Conservation (phyloP, 1,140 invertebrate species). For the Amyelois transitella region DNA sequence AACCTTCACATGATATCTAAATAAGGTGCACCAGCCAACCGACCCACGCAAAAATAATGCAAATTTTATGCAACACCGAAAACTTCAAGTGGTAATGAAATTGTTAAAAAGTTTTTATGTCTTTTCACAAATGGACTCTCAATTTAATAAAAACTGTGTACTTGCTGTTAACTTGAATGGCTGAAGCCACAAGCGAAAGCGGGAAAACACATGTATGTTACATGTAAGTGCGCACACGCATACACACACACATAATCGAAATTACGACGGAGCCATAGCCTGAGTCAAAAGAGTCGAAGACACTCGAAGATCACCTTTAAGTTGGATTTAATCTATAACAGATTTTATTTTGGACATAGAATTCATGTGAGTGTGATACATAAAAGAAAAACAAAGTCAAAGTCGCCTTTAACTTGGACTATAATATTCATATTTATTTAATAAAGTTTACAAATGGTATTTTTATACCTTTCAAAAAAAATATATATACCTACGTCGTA, state of each 20-base stretch:
- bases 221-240: no score
- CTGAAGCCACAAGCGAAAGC: neutral
- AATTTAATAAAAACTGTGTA: conserved; percentile 14
- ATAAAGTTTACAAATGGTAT: conserved; percentile 16
- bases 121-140: conserved; percentile 24
- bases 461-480: conserved; percentile 20
- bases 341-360: no score
- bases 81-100: conserved; percentile 26
- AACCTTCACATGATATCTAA: neutral
- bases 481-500: conserved; percentile 25
- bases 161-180: neutral
- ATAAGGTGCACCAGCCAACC: neutral
- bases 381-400: neutral
- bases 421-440: conserved; percentile 22
- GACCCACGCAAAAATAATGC: conserved; percentile 2
- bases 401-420: neutral
- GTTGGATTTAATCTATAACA: no score
- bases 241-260: no score
- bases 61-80: conserved; percentile 11
- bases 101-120: conserved; percentile 25
- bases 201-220: no score
- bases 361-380: no score
- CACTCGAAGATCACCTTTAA: no score
- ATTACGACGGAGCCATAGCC: no score
- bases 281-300: no score